Conservation (phyloP, 1,140 invertebrate genomes). For the Trichomalopsis sarcophagae region DNA sequence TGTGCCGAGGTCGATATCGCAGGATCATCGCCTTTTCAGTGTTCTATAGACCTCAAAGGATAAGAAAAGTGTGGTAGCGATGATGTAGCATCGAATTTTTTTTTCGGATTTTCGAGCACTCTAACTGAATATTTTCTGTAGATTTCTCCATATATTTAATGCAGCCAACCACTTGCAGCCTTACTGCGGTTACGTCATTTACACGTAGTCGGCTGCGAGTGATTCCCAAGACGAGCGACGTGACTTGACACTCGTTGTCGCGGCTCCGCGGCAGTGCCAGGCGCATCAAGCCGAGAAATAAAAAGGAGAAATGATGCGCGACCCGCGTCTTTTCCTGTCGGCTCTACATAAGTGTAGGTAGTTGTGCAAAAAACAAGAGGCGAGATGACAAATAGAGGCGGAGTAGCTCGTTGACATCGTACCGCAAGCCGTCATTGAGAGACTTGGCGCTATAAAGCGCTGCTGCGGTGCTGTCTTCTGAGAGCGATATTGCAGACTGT, state of each 20-base stretch:
- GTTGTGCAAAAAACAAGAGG: background rate
- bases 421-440: background rate
- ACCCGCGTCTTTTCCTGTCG: slow-evolving; percentile 9
- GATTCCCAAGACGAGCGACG: slow-evolving; percentile 31
- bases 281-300: background rate
- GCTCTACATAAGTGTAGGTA: background rate
- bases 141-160: no score
- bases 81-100: no score
- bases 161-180: slow-evolving; percentile 1
- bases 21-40: no score
- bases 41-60: no score
- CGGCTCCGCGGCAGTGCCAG: background rate
- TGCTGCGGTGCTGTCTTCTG: background rate
- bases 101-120: no score
- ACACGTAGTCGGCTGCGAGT: slow-evolving; percentile 14
- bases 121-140: no score
- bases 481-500: background rate
- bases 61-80: no score
- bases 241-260: slow-evolving; percentile 25
- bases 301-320: background rate
- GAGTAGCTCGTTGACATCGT: slow-evolving; percentile 33
- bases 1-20: no score
- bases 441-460: background rate
- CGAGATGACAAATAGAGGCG: background rate
- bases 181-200: slow-evolving; percentile 35